Evolutionary conservation across 2,113 vertebrate genomes (phyloP), one percentile per base, ranked within the genome.

Genomic region (Leptodactylus fuscus): DNA sequence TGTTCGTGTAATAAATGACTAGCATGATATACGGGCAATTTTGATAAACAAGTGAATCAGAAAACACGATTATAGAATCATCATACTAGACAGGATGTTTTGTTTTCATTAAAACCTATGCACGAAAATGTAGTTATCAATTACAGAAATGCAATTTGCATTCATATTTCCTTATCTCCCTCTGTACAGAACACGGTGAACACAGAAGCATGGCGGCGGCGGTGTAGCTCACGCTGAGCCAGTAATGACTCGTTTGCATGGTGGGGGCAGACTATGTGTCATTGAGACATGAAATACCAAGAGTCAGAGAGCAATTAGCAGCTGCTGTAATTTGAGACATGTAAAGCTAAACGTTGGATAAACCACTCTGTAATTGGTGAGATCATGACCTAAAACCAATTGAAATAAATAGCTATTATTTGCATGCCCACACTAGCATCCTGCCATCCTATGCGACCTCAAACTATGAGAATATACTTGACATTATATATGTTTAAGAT

Each of bases 21-120:
- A 55, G 24, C 22, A 29, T 62, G 34, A 80, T 80, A 60, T 60
- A 62, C 13, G 53, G 77, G 53, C 38, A 38, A 80, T 34, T 24
- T 34, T 62, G 22, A 44, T 44, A 80, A 80, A 60, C 73, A 76
- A 76, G 46, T 18, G 24, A 76, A 49, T 74, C 27, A 76, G 55
- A 79, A 79, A 79, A 55, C 11, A 38, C 36, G 7, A 60, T 79
- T 60, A 55, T 58, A 60, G 51, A 55, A 16, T 41, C 20, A 87
- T 81, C 60, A 81, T 86, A 92, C 88, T 83, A 88, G 88, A 88
- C 87, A 77, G 46, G 74, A 79, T 38, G 53, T 80, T 79, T 79
- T 58, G 34, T 79, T 58, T 79, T 38, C 51, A 58, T 36, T 44
- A 62, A 78, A 79, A 58, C 49, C 13, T 58, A 60, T 58, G 29